Base-by-base conservation (phyloP, 2,113 vertebrate genomes). In the Parotia lawesii region DNA sequence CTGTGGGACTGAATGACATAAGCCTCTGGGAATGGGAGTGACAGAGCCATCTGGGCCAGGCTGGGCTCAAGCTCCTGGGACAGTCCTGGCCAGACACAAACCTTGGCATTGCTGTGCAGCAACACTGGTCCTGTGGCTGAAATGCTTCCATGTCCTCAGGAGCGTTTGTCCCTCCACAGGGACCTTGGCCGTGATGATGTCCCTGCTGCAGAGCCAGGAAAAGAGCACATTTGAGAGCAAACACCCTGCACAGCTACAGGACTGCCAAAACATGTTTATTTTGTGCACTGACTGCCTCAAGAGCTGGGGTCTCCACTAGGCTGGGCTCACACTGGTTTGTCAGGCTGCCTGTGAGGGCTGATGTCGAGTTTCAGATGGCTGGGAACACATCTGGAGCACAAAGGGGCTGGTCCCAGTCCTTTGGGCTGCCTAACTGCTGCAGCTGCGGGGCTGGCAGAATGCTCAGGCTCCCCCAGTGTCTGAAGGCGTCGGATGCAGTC, bases 311-410 rank as follows among this genome's bases (percentile, higher is more conserved):
- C 96, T 9, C 97, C 95, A n/a, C 96, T 85, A 15, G 98, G 98
- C 98, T 98, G 98, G 96, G 93, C 58, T 97, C 96, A 96, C 31
- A 90, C 96, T 98, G 97, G 97, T 98, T 97, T 77, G 62, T 7
- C 3, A 48, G 51, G 56, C 35, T 50, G 76, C 67, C 40, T 3
- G 1, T 2, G 0, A 13, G n/a, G 61, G 15, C 33, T 67, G 79
- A 24, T 8, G 15, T 2, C 16, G 12, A 20, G 33, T 65, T 70
- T 73, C 65, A 88, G 74, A 65, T 1, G 2, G 15, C 12, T 25
- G 31, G 40, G 66, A 66, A 40, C 37, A 3, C 1, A 37, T 23
- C 56, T 57, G 66, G 61, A 82, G 73, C 61, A 65, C 58, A 78
- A 11, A 62, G 12, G 35, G 35, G 21, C 57, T 69, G 38, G 38